These are phyloP conservation scores for Drosophila navojoa DNA, from an alignment of 1,140 invertebrate genomes.

Conservation along the genomic window DNA sequence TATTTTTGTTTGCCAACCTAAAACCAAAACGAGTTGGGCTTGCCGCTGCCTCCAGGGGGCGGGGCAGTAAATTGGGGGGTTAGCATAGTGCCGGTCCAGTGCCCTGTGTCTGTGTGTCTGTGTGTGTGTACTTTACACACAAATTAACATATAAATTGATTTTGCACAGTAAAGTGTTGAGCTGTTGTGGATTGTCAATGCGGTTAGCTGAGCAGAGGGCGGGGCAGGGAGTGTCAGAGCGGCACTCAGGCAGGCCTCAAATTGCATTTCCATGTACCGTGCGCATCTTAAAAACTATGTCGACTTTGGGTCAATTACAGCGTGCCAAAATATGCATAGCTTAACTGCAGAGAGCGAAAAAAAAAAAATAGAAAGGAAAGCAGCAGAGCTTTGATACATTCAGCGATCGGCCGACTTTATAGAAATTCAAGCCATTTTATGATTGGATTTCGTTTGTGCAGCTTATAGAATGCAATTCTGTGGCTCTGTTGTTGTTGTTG, in stretches of 20 bases:
- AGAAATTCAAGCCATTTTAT: constrained; percentile 25
- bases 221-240: background rate
- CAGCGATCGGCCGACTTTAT: background rate
- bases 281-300: constrained; percentile 19
- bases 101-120: constrained; percentile 36
- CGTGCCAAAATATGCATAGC: background rate
- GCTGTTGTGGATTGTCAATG: constrained; percentile 59
- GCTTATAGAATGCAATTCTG: constrained; percentile 24
- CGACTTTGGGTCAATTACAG: constrained; percentile 23
- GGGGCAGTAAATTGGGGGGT: background rate
- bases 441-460: constrained; percentile 39
- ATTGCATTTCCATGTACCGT: constrained; percentile 30
- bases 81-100: constrained; percentile 19
- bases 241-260: constrained; percentile 4
- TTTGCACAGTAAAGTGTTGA: constrained; percentile 70
- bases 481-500: background rate
- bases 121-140: constrained; percentile 62
- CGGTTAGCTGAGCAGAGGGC: background rate
- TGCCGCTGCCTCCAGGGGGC: too few relatives aligned
- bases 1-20: constrained; percentile 61
- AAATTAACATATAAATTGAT: constrained; percentile 83
- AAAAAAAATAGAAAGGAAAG: background rate
- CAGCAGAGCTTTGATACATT: background rate
- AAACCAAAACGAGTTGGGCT: constrained; percentile 9
- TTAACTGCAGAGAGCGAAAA: background rate